phyloP scores from a whole-genome alignment of 2,113 vertebrate genomes.

The Mormoops blainvillei region DNA sequence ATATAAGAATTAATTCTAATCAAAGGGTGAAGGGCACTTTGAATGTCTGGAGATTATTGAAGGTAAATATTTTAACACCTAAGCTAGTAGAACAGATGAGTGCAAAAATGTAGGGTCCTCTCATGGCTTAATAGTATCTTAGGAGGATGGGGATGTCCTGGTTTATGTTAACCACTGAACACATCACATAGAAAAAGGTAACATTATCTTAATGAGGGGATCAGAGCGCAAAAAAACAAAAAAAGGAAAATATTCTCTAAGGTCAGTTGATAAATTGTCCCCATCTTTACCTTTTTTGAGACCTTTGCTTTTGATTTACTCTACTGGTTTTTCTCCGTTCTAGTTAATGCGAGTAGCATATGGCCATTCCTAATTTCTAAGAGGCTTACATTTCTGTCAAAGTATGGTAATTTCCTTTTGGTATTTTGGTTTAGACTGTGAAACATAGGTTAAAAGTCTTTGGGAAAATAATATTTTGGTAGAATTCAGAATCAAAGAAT shows the following conservation, averaged over 20 bases:
- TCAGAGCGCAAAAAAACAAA: background rate
- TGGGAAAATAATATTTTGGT: background rate
- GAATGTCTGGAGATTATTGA: background rate
- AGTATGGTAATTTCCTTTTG: background rate
- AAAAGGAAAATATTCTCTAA: background rate
- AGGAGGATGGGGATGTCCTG: background rate
- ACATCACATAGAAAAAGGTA: background rate
- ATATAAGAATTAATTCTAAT: background rate
- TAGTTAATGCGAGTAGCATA: background rate
- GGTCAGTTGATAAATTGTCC: background rate
- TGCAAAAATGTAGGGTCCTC: background rate
- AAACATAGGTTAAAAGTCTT: background rate
- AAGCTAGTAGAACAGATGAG: background rate
- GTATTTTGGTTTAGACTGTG: background rate
- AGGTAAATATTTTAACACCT: background rate
- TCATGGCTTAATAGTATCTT: background rate
- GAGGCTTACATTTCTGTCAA: background rate
- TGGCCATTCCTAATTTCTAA: background rate
- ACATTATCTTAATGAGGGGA: background rate
- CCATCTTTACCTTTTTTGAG: background rate
- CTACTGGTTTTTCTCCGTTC: background rate
- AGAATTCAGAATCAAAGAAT: constrained; percentile 6
- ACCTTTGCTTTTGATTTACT: background rate
- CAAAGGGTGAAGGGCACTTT: background rate
- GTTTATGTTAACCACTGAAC: background rate